Evolutionary conservation across 2,113 vertebrate genomes (phyloP).

Genomic region (Thymallus thymallus): DNA sequence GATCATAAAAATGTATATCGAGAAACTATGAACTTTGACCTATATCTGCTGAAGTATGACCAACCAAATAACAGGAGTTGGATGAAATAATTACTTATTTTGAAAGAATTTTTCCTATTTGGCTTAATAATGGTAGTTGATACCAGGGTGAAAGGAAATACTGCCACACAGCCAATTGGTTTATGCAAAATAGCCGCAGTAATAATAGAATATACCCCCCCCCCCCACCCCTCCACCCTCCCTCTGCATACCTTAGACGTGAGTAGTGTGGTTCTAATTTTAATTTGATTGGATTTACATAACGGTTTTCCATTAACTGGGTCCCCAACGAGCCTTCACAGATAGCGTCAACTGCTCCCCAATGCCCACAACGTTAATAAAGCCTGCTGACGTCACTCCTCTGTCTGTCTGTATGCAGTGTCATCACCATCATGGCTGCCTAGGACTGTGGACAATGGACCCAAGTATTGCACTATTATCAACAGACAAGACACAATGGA

Average conservation of each 20-base stretch:
- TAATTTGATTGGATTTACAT: slow-evolving; percentile 74
- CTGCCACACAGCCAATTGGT: background rate
- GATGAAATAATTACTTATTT: too few relatives aligned
- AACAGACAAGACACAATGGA: background rate
- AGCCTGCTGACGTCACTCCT: slow-evolving; percentile 19
- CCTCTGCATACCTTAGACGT: slow-evolving; percentile 47
- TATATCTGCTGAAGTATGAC: too few relatives aligned
- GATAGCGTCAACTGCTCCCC: slow-evolving; percentile 51
- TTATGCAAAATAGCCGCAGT: slow-evolving; percentile 62
- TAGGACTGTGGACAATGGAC: slow-evolving; percentile 5
- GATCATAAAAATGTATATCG: too few relatives aligned
- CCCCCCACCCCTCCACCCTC: slow-evolving; percentile 3
- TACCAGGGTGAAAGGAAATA: background rate
- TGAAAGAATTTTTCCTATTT: too few relatives aligned
- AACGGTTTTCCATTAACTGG: slow-evolving; percentile 66
- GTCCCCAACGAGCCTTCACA: slow-evolving; percentile 50
- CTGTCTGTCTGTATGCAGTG: slow-evolving; percentile 2
- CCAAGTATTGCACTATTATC: background rate
- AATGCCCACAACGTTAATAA: slow-evolving; percentile 31
- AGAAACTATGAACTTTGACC: too few relatives aligned
- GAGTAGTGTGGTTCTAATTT: slow-evolving; percentile 52
- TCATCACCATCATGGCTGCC: too few relatives aligned
- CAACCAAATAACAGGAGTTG: too few relatives aligned
- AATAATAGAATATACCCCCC: slow-evolving; percentile 61
- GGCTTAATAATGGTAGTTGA: too few relatives aligned